A percentile compares a stretch with the other conserved stretches of the same genome.
phyloP scores from a whole-genome alignment of 2,797 vertebrate species.

The Rhabdomys pumilio region DNA sequence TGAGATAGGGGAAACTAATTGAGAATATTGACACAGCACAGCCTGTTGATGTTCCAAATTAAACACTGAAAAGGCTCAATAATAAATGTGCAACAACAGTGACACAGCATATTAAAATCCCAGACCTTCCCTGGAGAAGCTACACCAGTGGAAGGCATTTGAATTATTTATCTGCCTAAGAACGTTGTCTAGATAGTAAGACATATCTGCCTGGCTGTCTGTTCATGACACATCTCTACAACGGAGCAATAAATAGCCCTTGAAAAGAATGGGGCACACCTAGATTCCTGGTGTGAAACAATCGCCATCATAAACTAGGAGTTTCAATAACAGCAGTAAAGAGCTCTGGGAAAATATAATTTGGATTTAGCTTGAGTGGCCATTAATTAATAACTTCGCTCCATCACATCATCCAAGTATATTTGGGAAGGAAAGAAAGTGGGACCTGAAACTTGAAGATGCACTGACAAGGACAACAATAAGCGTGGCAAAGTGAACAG shows the following conservation, averaged over 20 bases:
- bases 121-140: slow-evolving; percentile 56
- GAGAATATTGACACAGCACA: slow-evolving; percentile 6
- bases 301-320: neutral
- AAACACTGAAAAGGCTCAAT: slow-evolving; percentile 26
- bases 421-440: neutral
- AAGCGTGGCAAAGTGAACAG: neutral
- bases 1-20: neutral
- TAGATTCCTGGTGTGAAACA: slow-evolving; percentile 41
- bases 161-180: slow-evolving; percentile 72
- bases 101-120: slow-evolving; percentile 55
- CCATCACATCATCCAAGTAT: neutral
- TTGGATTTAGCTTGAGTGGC: neutral
- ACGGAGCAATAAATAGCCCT: neutral
- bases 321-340: neutral
- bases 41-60: slow-evolving; percentile 30
- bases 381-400: neutral
- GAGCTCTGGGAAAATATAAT: neutral
- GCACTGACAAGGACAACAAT: neutral
- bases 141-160: slow-evolving; percentile 43
- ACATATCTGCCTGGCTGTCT: neutral
- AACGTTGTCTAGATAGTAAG: slow-evolving; percentile 57
- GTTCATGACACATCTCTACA: neutral
- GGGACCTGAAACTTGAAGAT: neutral
- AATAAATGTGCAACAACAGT: slow-evolving; percentile 48
- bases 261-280: neutral